These are phyloP conservation scores for Nomada goodeniana DNA, from an alignment of 2,888 invertebrate genomes.

Conservation along the genomic window DNA sequence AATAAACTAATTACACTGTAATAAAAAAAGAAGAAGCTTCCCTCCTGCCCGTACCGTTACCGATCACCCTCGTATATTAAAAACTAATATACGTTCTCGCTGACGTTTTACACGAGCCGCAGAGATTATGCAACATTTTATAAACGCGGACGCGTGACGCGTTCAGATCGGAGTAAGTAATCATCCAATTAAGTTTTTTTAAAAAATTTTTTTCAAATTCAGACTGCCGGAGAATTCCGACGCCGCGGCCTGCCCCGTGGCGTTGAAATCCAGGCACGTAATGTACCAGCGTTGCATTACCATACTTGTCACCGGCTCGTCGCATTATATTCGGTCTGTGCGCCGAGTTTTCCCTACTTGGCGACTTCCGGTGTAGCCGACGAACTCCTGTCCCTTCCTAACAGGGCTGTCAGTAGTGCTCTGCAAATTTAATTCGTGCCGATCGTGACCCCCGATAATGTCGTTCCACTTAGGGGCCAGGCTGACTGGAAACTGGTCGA, in stretches of 20 bases:
- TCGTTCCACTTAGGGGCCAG: conserved; percentile 47
- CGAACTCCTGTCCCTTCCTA: conserved; percentile 57
- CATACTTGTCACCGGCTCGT: conserved; percentile 70
- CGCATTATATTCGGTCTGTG: conserved; percentile 73
- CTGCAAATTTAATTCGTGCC: conserved; percentile 71
- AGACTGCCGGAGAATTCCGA: background rate
- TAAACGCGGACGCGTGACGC: conserved; percentile 10
- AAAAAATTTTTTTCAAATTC: conserved; percentile 43
- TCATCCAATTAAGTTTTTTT: conserved; percentile 54
- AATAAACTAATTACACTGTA: conserved; percentile 11
- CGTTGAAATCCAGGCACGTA: conserved; percentile 77
- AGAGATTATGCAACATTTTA: conserved; percentile 42
- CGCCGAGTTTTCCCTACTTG: conserved; percentile 77
- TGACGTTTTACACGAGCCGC: conserved; percentile 11
- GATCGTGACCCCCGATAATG: conserved; percentile 70
- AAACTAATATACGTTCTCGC: conserved; percentile 13
- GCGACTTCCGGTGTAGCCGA: conserved; percentile 76
- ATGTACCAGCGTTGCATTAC: conserved; percentile 71
- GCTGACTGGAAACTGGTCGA: conserved; percentile 22
- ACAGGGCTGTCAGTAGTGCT: conserved; percentile 55
- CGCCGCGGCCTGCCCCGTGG: conserved; percentile 25
- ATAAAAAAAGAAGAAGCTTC: background rate
- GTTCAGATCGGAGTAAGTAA: conserved; percentile 44
- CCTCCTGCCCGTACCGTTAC: background rate
- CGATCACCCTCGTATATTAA: conserved; percentile 27